Percentiles rank a stretch among this genome's conserved stretches.
Conservation (phyloP, 1,140 invertebrate species). For the Druon quercuslanigerum region DNA sequence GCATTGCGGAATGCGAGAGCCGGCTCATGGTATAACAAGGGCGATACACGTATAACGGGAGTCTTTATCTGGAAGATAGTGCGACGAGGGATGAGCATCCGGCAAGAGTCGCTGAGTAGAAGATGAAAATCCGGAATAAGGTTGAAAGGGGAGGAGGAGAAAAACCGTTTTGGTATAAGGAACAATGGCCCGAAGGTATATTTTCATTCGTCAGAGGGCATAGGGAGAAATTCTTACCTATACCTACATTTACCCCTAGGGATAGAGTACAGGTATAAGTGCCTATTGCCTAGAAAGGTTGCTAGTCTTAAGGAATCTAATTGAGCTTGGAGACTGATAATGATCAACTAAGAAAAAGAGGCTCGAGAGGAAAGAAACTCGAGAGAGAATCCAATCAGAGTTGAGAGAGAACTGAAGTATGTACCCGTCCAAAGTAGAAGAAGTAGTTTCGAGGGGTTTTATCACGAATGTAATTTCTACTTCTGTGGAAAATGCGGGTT, state of each 20-base stretch:
- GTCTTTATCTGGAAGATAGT: conserved; percentile 13
- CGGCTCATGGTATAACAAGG: conserved; percentile 16
- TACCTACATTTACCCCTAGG: background rate
- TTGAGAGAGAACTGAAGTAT: conserved; percentile 6
- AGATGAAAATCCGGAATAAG: conserved; percentile 12
- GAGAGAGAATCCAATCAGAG: conserved; percentile 24
- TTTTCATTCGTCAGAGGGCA: background rate
- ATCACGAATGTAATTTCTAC: conserved; percentile 9
- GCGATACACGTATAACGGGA: conserved; percentile 5
- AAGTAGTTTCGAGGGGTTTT: conserved; percentile 9
- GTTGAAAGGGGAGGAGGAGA: background rate
- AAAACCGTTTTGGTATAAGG: background rate
- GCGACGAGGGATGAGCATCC: background rate
- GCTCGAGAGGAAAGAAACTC: background rate
- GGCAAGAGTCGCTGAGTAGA: conserved; percentile 6
- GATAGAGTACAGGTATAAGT: background rate
- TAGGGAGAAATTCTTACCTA: background rate
- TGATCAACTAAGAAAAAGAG: conserved; percentile 6
- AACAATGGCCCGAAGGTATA: conserved; percentile 6
- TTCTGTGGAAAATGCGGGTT: conserved; percentile 18
- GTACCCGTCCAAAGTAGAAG: conserved; percentile 6
- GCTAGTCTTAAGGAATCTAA: conserved; percentile 1
- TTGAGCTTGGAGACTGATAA: conserved; percentile 15
- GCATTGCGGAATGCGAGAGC: conserved; percentile 30
- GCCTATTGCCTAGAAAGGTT: conserved; percentile 4